Evolutionary conservation across 2,113 vertebrate genomes (phyloP).

Genomic region (Dicaeum eximium): DNA sequence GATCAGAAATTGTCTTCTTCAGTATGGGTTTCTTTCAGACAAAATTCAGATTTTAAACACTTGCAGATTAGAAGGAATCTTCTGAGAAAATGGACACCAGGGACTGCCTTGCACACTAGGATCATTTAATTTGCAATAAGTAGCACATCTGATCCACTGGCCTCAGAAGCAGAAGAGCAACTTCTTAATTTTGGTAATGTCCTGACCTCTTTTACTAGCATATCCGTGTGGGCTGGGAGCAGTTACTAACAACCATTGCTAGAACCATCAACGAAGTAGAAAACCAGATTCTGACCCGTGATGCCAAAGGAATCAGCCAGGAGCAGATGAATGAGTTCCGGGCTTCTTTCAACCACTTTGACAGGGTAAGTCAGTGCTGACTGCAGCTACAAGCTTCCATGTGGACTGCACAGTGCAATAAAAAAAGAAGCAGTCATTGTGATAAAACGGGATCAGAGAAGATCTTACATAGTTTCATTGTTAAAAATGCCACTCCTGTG

Average conservation of each 20-base stretch:
- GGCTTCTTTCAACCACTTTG: constrained; percentile 98
- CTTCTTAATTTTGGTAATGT: neutral
- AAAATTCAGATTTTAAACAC: neutral
- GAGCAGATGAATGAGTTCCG: constrained; percentile 98
- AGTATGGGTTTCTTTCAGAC: neutral
- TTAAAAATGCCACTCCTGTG: neutral
- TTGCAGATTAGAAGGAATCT: neutral
- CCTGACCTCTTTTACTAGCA: constrained; percentile 74
- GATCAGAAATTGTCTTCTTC: neutral
- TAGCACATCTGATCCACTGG: neutral
- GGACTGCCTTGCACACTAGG: neutral
- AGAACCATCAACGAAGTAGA: constrained; percentile 98
- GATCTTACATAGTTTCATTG: neutral
- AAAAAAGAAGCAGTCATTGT: neutral
- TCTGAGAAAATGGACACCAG: neutral
- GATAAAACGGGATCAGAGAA: neutral
- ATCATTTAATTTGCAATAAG: neutral
- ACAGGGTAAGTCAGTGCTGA: constrained; percentile 82
- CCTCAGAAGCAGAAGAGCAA: neutral
- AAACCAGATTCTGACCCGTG: constrained; percentile 98
- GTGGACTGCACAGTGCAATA: neutral
- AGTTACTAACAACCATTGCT: constrained; percentile 96
- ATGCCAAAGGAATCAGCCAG: constrained; percentile 98
- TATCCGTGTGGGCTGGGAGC: constrained; percentile 98
- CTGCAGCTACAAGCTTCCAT: neutral